Base-by-base conservation (phyloP, 2,888 invertebrate species). In the Macaria notata region DNA sequence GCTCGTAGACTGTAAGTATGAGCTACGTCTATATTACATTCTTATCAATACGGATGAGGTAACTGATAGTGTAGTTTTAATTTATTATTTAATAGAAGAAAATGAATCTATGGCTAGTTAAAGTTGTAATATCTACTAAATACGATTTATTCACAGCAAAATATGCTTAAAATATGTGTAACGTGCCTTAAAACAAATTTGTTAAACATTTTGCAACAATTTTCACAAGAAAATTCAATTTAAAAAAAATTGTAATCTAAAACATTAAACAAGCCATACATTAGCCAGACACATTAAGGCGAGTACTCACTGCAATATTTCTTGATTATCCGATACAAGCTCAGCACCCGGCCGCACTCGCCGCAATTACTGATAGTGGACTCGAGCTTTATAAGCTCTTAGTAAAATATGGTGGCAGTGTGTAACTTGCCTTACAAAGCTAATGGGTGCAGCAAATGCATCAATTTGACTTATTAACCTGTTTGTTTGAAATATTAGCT, bases 271-370 rank as follows among this genome's bases (percentile, higher is more conserved):
- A n/a, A 31, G 41, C 57, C 56, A 56, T 63, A 59, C 48, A 59
- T 64, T 56, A 56, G 19, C 49, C 6, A 49, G 42, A 38, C 46
- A 58, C 53, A 58, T 58, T 46, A 65, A 59, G 63, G 59, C 63
- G 59, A 63, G 59, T 59, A 54, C 39, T 54, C 49, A 59, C 57
- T 46, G 62, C 49, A 62, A 65, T 67, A 67, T 62, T 67, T 67
- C 66, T 63, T 65, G 63, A 67, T 65, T 67, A 67, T 67, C 66
- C 65, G 59, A 60, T 64, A 59, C 63, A 63, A 49, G 57, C 65
- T 65, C 59, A 63, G 53, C 61, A 64, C 61, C 39, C 49, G 49
- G 43, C 46, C 46, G 58, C 58, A 54, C 58, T 58, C 58, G 43
- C 58, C 61, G 61, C 66, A 64, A 64, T 64, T 64, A 66, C 63